A percentile compares a stretch with the other conserved stretches of the same genome.
Conservation (phyloP, 2,113 vertebrate genomes). For the Dasypus novemcinctus region DNA sequence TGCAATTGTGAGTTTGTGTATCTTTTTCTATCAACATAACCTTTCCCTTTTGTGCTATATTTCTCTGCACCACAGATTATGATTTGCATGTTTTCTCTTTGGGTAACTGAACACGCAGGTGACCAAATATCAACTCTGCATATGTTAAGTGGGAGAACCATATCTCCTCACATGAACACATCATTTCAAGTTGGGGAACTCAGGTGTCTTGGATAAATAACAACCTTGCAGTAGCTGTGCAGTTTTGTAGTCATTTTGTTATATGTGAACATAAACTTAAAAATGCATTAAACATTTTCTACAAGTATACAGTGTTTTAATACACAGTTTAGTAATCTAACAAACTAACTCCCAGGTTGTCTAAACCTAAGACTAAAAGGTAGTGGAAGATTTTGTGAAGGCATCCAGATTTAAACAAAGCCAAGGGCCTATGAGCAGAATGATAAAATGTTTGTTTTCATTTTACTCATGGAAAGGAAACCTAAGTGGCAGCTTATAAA, state of each 20-base stretch:
- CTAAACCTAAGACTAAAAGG: neutral
- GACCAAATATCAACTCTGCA: conserved; percentile 3
- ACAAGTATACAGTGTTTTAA: neutral
- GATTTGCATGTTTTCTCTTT: neutral
- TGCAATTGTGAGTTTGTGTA: conserved; percentile 25
- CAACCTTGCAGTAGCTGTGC: neutral
- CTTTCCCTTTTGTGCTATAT: neutral
- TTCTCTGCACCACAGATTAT: neutral
- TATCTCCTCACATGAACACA: neutral
- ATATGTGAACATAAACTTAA: neutral
- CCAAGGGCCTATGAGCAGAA: neutral
- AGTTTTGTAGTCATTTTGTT: neutral
- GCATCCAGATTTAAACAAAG: neutral
- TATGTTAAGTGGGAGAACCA: neutral
- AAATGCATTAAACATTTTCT: neutral
- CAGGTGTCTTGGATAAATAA: conserved; percentile 3
- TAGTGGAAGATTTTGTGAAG: neutral
- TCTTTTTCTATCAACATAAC: conserved; percentile 56
- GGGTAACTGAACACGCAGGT: neutral
- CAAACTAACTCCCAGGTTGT: neutral
- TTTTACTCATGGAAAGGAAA: conserved; percentile 47
- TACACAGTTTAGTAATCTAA: neutral
- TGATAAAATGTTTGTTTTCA: neutral
- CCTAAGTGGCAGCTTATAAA: neutral
- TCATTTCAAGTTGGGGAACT: neutral